Conservation (phyloP, 2,113 vertebrate species). For the Okapia johnstoni region DNA sequence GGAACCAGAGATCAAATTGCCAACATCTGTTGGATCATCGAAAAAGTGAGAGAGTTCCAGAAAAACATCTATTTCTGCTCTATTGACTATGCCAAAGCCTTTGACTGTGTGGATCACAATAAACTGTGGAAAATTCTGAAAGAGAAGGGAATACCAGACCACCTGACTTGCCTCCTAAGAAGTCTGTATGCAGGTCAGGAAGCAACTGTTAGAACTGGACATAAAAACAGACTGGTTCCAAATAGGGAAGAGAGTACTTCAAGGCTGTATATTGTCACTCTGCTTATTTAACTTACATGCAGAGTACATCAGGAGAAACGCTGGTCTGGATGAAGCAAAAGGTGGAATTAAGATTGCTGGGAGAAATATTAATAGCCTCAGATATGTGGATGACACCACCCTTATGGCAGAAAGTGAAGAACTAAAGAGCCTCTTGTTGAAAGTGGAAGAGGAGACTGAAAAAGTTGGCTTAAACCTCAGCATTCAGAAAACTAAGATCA, state of each 20-base stretch:
- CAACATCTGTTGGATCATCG: background rate
- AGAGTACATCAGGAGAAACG: background rate
- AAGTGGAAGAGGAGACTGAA: background rate
- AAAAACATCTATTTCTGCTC: background rate
- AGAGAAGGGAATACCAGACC: background rate
- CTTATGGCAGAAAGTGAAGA: background rate
- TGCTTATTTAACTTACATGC: background rate
- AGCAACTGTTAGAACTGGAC: background rate
- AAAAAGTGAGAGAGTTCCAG: background rate
- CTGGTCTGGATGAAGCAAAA: background rate
- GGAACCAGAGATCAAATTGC: background rate
- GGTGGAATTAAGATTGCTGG: background rate
- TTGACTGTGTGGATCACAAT: background rate
- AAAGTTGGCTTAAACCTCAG: background rate
- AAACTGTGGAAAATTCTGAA: background rate
- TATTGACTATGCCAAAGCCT: background rate
- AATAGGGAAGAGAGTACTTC: accelerated
- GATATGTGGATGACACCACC: background rate
- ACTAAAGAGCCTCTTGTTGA: background rate
- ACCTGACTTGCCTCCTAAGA: background rate
- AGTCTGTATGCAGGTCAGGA: background rate
- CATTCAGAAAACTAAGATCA: background rate
- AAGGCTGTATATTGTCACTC: background rate
- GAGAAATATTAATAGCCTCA: background rate
- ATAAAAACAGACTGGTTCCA: background rate